These are phyloP conservation scores for Xenops minutus DNA, from an alignment of 2,797 vertebrate genomes.

Conservation along the genomic window DNA sequence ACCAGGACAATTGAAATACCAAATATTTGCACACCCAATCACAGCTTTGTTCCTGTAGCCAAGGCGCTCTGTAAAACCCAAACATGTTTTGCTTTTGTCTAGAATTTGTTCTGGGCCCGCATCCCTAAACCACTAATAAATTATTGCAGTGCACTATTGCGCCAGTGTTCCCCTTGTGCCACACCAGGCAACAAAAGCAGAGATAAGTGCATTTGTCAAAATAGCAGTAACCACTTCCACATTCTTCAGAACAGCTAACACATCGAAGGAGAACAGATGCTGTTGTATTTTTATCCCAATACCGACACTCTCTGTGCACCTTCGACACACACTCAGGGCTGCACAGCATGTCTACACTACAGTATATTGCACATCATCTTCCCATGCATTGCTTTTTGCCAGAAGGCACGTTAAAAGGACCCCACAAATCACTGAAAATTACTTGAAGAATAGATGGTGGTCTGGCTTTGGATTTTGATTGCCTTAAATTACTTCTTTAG, in stretches of 20 bases:
- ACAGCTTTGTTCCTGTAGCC: constrained; percentile 60
- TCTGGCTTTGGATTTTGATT: neutral
- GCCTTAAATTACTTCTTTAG: neutral
- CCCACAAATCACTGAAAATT: neutral
- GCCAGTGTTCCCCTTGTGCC: constrained; percentile 34
- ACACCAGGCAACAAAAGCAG: constrained; percentile 10
- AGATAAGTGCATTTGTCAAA: constrained; percentile 37
- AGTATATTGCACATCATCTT: neutral
- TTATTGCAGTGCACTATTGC: constrained; percentile 2
- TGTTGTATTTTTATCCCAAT: neutral
- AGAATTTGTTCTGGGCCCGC: constrained; percentile 69
- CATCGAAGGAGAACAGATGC: neutral
- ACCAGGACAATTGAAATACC: constrained; percentile 46
- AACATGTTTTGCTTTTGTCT: constrained; percentile 73
- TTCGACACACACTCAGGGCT: neutral
- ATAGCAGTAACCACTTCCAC: constrained; percentile 9
- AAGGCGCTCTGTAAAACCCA: constrained; percentile 58
- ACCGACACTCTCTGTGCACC: neutral
- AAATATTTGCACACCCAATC: constrained; percentile 62
- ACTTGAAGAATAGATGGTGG: neutral
- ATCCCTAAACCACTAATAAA: constrained; percentile 66
- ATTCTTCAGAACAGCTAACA: neutral
- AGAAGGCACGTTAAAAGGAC: neutral
- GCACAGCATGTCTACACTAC: neutral
- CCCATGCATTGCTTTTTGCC: neutral